phyloP scores from a whole-genome alignment of 2,888 invertebrate genomes.

The Thysanoteuthis rhombus region DNA sequence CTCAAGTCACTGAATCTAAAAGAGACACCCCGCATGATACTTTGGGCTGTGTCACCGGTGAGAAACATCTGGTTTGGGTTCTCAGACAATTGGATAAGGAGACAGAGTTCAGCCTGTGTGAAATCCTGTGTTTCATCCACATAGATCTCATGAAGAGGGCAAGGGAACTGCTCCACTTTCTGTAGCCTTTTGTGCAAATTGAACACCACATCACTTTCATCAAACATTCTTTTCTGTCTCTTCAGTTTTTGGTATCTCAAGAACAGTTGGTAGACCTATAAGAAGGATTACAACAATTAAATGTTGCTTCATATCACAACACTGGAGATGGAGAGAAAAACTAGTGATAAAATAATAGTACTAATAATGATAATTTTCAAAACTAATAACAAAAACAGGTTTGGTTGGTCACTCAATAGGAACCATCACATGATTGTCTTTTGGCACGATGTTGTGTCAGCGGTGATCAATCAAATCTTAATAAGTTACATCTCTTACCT shows the following conservation, averaged over 20 bases:
- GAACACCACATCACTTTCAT: slow-evolving; percentile 53
- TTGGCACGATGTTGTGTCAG: too few relatives aligned
- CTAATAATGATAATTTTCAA: too few relatives aligned
- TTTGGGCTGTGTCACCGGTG: slow-evolving; percentile 63
- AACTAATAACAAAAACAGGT: too few relatives aligned
- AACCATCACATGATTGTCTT: too few relatives aligned
- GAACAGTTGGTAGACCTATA: slow-evolving; percentile 38
- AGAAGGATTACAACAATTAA: too few relatives aligned
- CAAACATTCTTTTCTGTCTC: slow-evolving; percentile 47
- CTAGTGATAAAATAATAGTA: too few relatives aligned
- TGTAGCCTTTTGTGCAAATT: slow-evolving; percentile 42
- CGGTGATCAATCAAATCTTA: too few relatives aligned
- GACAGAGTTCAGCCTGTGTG: slow-evolving; percentile 60
- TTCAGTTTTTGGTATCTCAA: slow-evolving; percentile 46
- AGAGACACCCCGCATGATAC: slow-evolving; percentile 62
- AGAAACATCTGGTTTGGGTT: slow-evolving; percentile 61
- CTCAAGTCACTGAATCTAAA: slow-evolving; percentile 60
- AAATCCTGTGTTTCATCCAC: slow-evolving; percentile 64
- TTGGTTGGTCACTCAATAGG: too few relatives aligned
- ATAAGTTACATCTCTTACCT: too few relatives aligned
- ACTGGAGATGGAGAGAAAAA: too few relatives aligned
- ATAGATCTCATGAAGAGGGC: slow-evolving; percentile 55
- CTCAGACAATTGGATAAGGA: slow-evolving; percentile 54
- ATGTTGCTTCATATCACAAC: too few relatives aligned
- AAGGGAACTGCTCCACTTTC: slow-evolving; percentile 36